Evolutionary conservation across 2,888 invertebrate genomes (phyloP), one percentile per base, ranked within the genome.

Genomic region (Suillia variegata): DNA sequence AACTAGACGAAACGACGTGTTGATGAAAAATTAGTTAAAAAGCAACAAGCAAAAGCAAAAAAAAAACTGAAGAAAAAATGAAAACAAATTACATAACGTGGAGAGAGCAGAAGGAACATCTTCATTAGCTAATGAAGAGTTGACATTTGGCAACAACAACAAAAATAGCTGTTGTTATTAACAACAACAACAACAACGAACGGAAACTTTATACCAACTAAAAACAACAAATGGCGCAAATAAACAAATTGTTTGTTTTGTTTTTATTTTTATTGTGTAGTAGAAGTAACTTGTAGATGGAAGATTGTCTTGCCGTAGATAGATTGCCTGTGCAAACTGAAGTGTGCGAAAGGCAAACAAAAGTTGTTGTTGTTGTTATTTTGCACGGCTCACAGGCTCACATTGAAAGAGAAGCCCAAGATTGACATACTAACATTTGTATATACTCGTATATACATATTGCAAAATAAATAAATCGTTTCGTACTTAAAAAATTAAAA

Each of bases 51-150:
- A 12, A 31, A 21, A 24, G 21, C n/a, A 45, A 53, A 31, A 34
- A n/a, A 22, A 53, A 45, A 10, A 38, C 12, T 13, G n/a, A 15
- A 18, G 48, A n/a, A 33, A 48, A 48, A 45, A 45, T 24, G 24
- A 13, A 31, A 55, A 49, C 15, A 38, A 38, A 38, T n/a, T 38
- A 38, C 38, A 38, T 4, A 38, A 38, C 6, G 38, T 45, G 5
- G 18, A 17, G 33, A 21, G 38, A 18, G 5, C 6, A 17, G 33
- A 21, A 57, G 15, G 48, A 47, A 53, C 47, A 47, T 52, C 52
- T 56, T 59, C 59, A 59, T 59, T 59, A 59, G 59, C 55, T 59
- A 59, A 59, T 59, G 55, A 55, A 59, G 59, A 59, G 59, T 56
- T 59, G 59, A 59, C 55, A 52, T 48, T 50, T 49, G 47, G 50